These are phyloP conservation scores for Caerostris extrusa DNA, from an alignment of 1,140 invertebrate genomes.

Conservation along the genomic window DNA sequence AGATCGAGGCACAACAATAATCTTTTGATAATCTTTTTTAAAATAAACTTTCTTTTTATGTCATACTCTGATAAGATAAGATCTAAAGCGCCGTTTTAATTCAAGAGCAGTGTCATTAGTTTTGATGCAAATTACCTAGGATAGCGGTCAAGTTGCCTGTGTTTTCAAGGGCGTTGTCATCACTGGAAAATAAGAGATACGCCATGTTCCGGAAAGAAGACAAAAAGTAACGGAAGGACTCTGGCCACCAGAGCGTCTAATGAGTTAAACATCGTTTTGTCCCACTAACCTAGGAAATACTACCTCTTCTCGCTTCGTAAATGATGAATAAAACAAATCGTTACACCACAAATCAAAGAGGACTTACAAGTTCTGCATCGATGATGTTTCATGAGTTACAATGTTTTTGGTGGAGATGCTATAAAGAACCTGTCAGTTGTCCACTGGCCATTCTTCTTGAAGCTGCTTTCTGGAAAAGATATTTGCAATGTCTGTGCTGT, in stretches of 20 bases:
- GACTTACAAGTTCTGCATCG: background rate
- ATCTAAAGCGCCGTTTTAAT: background rate
- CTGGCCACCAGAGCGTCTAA: background rate
- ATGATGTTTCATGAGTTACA: background rate
- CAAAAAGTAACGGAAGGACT: conserved; percentile 29
- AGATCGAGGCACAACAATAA: too few relatives aligned
- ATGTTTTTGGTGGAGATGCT: background rate
- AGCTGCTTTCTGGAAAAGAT: too few relatives aligned
- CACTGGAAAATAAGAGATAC: background rate
- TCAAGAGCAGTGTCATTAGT: background rate
- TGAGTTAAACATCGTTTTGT: background rate
- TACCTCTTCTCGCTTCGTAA: conserved; percentile 10
- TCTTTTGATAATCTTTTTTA: too few relatives aligned
- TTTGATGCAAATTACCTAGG: background rate
- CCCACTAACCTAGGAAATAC: background rate
- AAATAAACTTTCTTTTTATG: background rate
- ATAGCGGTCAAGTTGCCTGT: background rate
- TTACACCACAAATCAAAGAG: background rate
- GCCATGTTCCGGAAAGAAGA: conserved; percentile 14
- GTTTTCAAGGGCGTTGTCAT: conserved; percentile 48
- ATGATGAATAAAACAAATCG: conserved; percentile 13
- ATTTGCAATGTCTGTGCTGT: background rate
- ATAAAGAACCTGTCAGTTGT: background rate
- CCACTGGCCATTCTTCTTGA: background rate
- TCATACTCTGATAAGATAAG: background rate